Evolutionary conservation across 1,140 invertebrate species (phyloP).

Genomic region (Sitophilus oryzae): DNA sequence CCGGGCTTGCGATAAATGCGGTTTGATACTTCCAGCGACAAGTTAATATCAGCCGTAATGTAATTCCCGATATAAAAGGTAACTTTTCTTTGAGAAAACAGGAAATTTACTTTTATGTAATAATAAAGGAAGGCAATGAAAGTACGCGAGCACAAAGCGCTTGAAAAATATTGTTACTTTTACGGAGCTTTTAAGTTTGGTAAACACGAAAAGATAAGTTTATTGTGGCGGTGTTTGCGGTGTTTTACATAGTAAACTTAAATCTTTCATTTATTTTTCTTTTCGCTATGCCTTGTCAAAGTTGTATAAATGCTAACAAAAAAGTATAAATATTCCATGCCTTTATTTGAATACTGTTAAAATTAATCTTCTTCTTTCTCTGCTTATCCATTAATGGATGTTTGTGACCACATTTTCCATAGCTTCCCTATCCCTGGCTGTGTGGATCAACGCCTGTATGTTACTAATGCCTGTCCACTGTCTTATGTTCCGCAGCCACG

Average conservation of each 20-base stretch:
- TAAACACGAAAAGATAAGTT: neutral
- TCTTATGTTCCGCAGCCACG: no score
- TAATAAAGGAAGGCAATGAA: neutral
- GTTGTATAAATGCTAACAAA: no score
- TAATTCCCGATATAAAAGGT: neutral
- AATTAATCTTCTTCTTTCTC: no score
- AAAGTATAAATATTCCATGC: no score
- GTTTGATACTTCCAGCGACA: constrained; percentile 4
- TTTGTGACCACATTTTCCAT: no score
- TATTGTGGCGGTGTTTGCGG: neutral
- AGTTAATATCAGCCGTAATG: neutral
- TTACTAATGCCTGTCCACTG: no score
- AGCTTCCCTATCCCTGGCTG: no score
- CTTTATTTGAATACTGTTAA: no score
- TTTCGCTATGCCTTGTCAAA: no score
- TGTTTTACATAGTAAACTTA: neutral
- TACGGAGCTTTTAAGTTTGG: neutral
- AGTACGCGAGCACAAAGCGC: no score
- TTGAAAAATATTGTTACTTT: neutral
- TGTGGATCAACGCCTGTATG: no score
- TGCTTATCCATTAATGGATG: no score
- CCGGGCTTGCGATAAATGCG: constrained; percentile 8
- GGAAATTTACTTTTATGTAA: neutral
- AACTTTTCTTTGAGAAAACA: neutral
- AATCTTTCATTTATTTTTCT: neutral